Conservation (phyloP, 2,888 invertebrate genomes). For the Noctua janthe region DNA sequence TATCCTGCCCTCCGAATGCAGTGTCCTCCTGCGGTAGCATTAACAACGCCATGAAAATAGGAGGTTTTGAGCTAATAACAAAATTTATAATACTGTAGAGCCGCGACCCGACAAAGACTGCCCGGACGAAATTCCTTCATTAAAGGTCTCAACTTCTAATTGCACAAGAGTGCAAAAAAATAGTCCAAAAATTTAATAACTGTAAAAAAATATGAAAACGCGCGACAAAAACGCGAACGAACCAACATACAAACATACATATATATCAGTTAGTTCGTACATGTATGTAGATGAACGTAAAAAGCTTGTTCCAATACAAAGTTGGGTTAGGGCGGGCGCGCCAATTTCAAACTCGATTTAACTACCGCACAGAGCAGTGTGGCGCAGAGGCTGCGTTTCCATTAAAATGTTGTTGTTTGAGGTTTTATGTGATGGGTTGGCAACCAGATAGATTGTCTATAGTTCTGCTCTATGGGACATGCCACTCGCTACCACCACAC, state of each 20-base stretch:
- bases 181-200: not conserved
- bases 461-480: not conserved
- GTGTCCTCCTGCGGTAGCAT: too few relatives aligned
- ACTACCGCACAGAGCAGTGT: slow-evolving; percentile 64
- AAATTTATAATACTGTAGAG: not conserved
- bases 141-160: not conserved
- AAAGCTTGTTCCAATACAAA: slow-evolving; percentile 63
- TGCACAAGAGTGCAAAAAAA: not conserved
- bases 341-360: slow-evolving; percentile 81
- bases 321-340: slow-evolving; percentile 57
- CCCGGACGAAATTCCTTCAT: not conserved
- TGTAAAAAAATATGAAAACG: not conserved
- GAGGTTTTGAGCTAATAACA: not conserved
- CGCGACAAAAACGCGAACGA: slow-evolving; percentile 8
- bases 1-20: too few relatives aligned
- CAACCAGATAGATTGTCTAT: slow-evolving; percentile 19
- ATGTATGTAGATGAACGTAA: slow-evolving; percentile 27
- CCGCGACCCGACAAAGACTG: not conserved
- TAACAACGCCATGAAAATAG: too few relatives aligned
- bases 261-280: slow-evolving; percentile 3
- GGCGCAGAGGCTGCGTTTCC: slow-evolving; percentile 48
- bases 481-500: not conserved
- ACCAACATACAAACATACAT: not conserved
- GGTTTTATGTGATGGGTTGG: slow-evolving; percentile 45
- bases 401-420: slow-evolving; percentile 42